Evolutionary conservation across 2,113 vertebrate species (phyloP).

Genomic region (Edolisoma coerulescens): DNA sequence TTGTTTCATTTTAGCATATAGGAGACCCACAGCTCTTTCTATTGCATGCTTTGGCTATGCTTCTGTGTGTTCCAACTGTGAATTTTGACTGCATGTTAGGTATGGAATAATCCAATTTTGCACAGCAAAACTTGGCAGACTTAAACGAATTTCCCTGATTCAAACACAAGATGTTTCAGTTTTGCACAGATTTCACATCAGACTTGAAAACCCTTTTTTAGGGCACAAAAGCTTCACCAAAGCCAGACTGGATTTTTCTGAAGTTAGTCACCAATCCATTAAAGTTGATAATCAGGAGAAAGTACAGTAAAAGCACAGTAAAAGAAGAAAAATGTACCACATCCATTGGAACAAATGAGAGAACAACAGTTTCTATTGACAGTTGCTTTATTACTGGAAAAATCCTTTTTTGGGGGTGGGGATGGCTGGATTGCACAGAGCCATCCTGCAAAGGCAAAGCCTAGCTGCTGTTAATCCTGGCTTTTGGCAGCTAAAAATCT

Average conservation of each 20-base stretch:
- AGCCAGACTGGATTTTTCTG: neutral
- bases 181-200: neutral
- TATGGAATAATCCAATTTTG: conserved; percentile 7
- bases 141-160: neutral
- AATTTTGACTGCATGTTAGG: neutral
- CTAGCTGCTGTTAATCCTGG: neutral
- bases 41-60: neutral
- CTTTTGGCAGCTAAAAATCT: neutral
- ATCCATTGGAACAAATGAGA: neutral
- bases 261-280: neutral
- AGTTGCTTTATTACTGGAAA: conserved; percentile 10
- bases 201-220: neutral
- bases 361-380: neutral
- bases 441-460: neutral
- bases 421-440: neutral
- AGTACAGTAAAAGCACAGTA: neutral
- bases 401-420: accelerated
- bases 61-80: neutral
- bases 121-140: neutral
- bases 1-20: neutral
- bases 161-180: neutral
- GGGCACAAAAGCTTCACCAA: neutral
- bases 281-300: neutral
- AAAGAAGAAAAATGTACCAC: neutral
- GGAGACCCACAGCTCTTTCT: neutral